These are phyloP conservation scores for Chrysolina haemoptera DNA, from an alignment of 2,888 invertebrate genomes.

Conservation along the genomic window DNA sequence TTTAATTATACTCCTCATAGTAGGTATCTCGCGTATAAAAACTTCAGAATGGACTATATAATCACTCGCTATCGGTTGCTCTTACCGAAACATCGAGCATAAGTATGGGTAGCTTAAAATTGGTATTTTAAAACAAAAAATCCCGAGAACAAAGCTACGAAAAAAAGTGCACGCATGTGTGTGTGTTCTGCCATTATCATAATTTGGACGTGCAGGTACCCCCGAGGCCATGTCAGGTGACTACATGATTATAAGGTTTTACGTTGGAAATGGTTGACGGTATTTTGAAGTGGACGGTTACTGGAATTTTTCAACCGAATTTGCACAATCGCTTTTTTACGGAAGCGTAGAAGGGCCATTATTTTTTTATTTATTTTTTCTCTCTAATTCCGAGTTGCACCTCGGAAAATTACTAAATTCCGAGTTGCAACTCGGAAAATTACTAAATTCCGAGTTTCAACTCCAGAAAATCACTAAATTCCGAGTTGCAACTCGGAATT, in stretches of 20 bases:
- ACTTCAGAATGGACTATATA: slow-evolving; percentile 13
- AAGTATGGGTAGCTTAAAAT: slow-evolving; percentile 26
- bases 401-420: no score
- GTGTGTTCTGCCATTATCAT: slow-evolving; percentile 24
- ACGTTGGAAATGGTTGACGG: slow-evolving; percentile 15
- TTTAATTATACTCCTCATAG: slow-evolving; percentile 19
- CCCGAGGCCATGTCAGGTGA: slow-evolving; percentile 19
- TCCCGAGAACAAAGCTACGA: slow-evolving; percentile 9
- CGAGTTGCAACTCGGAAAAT: no score
- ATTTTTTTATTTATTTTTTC: no score
- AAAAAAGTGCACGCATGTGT: slow-evolving; percentile 27
- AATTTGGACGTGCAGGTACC: slow-evolving; percentile 7
- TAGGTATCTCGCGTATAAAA: slow-evolving; percentile 14
- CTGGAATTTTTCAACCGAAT: not conserved
- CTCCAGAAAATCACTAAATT: no score
- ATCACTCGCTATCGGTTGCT: slow-evolving; percentile 17
- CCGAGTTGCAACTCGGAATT: no score
- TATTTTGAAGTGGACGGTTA: slow-evolving; percentile 18
- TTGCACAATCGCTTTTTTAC: not conserved
- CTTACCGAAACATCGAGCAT: slow-evolving; percentile 25
- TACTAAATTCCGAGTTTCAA: no score
- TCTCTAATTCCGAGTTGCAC: no score
- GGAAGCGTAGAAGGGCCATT: no score
- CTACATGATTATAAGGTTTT: slow-evolving; percentile 17
- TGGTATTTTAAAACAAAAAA: slow-evolving; percentile 20